A percentile compares a stretch with the other conserved stretches of the same genome.
These are phyloP conservation scores for Philopotamus ludificatus DNA, from an alignment of 1,140 invertebrate species.

Conservation along the genomic window DNA sequence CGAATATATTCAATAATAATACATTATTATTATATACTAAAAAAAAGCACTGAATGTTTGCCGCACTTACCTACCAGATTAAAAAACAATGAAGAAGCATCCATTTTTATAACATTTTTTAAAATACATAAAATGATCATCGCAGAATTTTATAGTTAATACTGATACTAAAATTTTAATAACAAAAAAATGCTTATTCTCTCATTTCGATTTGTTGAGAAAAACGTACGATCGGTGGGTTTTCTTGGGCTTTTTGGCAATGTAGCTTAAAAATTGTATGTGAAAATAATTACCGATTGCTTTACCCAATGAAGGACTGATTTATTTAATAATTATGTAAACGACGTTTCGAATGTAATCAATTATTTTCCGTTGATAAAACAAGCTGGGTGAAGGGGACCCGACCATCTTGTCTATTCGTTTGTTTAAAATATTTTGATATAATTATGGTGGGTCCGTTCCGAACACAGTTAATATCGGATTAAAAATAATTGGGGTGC, in stretches of 20 bases:
- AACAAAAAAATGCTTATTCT: background rate
- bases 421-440: too few species aligned
- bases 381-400: too few species aligned
- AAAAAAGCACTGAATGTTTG: slow-evolving; percentile 39
- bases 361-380: too few species aligned
- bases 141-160: background rate
- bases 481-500: too few species aligned
- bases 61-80: slow-evolving; percentile 25
- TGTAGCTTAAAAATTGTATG: slow-evolving; percentile 31
- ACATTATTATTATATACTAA: slow-evolving; percentile 6
- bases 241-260: slow-evolving; percentile 35
- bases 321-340: too few species aligned
- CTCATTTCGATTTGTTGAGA: background rate
- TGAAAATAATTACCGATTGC: too few species aligned
- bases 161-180: background rate
- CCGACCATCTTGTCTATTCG: too few species aligned
- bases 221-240: slow-evolving; percentile 24
- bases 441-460: too few species aligned
- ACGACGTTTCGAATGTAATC: too few species aligned
- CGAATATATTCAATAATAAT: slow-evolving; percentile 10
- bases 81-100: slow-evolving; percentile 21
- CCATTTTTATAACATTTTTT: slow-evolving; percentile 17
- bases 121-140: background rate
- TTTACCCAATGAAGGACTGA: too few species aligned
- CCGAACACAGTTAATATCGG: too few species aligned